These are phyloP conservation scores for Nymphalis io DNA, from an alignment of 1,140 invertebrate genomes.

Conservation along the genomic window DNA sequence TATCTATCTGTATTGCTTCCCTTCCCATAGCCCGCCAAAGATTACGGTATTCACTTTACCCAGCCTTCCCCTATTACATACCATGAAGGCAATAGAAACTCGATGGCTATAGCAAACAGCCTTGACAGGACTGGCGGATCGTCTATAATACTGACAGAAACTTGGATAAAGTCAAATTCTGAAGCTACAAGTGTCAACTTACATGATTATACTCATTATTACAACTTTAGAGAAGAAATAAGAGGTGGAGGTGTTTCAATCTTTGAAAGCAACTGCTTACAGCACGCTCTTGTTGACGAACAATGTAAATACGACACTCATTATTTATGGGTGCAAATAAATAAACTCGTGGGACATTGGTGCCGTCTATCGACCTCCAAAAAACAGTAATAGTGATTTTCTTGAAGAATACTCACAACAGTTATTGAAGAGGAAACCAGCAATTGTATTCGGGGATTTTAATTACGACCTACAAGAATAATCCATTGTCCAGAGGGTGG, in stretches of 20 bases:
- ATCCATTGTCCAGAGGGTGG: too few relatives aligned
- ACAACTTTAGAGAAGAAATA: constrained; percentile 32
- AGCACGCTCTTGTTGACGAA: constrained; percentile 28
- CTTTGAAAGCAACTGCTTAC: constrained; percentile 35
- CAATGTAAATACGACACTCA: constrained; percentile 31
- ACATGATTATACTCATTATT: constrained; percentile 34
- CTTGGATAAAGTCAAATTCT: neutral
- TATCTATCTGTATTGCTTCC: too few relatives aligned
- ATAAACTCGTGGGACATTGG: constrained; percentile 36
- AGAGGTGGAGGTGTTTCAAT: constrained; percentile 41
- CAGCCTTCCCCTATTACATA: too few relatives aligned
- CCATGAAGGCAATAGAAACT: too few relatives aligned
- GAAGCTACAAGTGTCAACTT: constrained; percentile 25
- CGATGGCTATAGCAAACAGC: too few relatives aligned
- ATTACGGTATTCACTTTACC: too few relatives aligned
- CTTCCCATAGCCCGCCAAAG: too few relatives aligned
- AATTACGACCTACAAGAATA: constrained; percentile 3
- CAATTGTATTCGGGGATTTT: constrained; percentile 7
- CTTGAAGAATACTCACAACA: constrained; percentile 23
- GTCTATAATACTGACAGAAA: too few relatives aligned
- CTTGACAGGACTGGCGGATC: too few relatives aligned
- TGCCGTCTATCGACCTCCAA: constrained; percentile 33
- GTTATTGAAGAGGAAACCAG: constrained; percentile 16
- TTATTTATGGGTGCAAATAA: constrained; percentile 39
- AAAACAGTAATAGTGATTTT: constrained; percentile 14